These are phyloP conservation scores for Ophion obscuratus DNA, from an alignment of 2,888 invertebrate species.

Conservation along the genomic window DNA sequence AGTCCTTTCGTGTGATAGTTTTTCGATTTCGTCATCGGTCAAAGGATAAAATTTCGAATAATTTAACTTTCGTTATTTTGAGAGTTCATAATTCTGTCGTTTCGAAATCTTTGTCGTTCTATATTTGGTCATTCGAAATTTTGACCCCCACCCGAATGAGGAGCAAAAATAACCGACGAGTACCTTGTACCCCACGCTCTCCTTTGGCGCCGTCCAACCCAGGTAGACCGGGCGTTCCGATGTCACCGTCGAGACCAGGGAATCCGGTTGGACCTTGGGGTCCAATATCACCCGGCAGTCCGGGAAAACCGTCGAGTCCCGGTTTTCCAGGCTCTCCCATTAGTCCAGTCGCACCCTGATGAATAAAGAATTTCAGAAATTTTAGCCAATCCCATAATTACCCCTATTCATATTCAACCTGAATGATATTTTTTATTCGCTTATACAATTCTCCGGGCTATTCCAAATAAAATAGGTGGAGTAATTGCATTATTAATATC, in stretches of 20 bases:
- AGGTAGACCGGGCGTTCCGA: slow-evolving; percentile 86
- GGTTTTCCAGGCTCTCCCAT: slow-evolving; percentile 86
- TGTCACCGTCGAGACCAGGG: slow-evolving; percentile 90
- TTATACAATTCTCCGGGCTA: too few species aligned
- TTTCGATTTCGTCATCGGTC: too few species aligned
- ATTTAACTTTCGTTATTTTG: too few species aligned
- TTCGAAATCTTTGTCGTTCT: too few species aligned
- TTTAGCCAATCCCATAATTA: too few species aligned
- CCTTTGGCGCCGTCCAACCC: slow-evolving; percentile 87
- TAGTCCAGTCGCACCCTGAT: slow-evolving; percentile 86
- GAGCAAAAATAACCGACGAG: not conserved
- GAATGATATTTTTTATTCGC: too few species aligned
- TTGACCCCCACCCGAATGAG: not conserved
- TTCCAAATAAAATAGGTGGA: too few species aligned
- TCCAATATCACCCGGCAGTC: slow-evolving; percentile 87
- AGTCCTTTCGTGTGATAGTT: too few species aligned
- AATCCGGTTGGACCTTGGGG: slow-evolving; percentile 87
- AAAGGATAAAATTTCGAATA: not conserved
- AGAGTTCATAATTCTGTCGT: too few species aligned
- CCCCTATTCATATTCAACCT: too few species aligned
- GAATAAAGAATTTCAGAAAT: slow-evolving; percentile 26
- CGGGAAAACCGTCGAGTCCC: slow-evolving; percentile 87
- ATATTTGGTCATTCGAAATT: too few species aligned
- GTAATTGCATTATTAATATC: too few species aligned
- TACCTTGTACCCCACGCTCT: slow-evolving; percentile 84